Evolutionary conservation across 2,113 vertebrate species (phyloP).

Genomic region (Nicator chloris): DNA sequence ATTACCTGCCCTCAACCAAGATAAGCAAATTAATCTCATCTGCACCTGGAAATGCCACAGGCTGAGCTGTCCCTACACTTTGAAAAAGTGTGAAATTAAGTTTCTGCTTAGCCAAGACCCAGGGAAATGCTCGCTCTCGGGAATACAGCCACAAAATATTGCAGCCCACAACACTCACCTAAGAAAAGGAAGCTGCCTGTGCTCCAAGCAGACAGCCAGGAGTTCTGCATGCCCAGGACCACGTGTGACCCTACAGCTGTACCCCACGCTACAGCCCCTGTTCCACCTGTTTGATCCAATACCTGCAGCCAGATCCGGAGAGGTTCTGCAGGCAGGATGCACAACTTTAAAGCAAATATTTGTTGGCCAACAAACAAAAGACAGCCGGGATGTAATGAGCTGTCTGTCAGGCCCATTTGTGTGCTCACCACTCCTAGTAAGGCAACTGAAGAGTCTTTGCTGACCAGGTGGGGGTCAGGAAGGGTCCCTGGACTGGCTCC

Average conservation of each 20-base stretch:
- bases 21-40: conserved; percentile 19
- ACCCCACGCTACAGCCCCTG: neutral
- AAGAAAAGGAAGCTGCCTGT: neutral
- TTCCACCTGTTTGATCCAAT: neutral
- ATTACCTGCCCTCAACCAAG: conserved; percentile 10
- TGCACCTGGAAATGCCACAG: neutral
- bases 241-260: neutral
- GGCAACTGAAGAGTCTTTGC: neutral
- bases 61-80: neutral
- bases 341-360: neutral
- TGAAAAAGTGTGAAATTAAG: neutral
- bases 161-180: neutral
- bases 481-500: neutral
- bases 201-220: neutral
- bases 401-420: neutral
- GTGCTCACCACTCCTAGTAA: neutral
- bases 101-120: neutral
- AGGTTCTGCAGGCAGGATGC: neutral
- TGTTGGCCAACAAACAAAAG: neutral
- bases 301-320: neutral
- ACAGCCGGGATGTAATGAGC: neutral
- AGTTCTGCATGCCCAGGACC: neutral
- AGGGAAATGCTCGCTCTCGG: neutral
- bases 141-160: neutral
- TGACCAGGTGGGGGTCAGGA: neutral